These are phyloP conservation scores for Myiothlypis coronata DNA, from an alignment of 2,797 vertebrate species.

Conservation along the genomic window DNA sequence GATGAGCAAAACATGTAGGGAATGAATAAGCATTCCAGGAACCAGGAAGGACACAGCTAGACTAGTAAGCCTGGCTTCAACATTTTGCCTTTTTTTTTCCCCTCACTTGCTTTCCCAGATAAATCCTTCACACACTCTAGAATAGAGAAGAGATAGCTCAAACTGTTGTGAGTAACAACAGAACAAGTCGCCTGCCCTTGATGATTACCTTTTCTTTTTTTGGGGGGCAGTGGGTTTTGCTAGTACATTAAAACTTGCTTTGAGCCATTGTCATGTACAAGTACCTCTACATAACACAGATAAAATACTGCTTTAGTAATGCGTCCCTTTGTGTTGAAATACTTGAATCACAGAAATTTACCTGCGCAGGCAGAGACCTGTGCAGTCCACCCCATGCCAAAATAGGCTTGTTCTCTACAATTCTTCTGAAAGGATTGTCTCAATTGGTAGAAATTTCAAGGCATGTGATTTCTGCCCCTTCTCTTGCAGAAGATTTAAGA, in stretches of 20 bases:
- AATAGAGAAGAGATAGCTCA: neutral
- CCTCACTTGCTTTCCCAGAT: neutral
- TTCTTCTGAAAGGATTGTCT: neutral
- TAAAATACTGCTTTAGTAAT: neutral
- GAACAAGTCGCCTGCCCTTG: neutral
- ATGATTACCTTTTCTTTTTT: neutral
- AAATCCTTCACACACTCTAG: neutral
- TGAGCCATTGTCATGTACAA: neutral
- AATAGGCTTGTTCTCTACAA: neutral
- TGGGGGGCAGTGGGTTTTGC: too few species aligned
- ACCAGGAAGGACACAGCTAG: neutral
- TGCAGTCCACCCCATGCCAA: neutral
- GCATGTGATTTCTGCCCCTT: neutral
- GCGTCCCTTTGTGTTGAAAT: slow-evolving; percentile 20
- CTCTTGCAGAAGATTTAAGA: neutral
- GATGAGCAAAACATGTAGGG: neutral
- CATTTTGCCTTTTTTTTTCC: neutral
- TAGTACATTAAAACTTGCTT: neutral
- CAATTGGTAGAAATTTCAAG: neutral
- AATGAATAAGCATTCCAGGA: neutral
- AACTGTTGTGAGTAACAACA: neutral
- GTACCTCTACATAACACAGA: neutral
- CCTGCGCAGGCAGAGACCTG: neutral
- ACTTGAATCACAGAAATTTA: slow-evolving; percentile 10
- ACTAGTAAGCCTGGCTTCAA: neutral